Conservation (phyloP, 2,797 vertebrate species). For the Babyrousa celebensis region DNA sequence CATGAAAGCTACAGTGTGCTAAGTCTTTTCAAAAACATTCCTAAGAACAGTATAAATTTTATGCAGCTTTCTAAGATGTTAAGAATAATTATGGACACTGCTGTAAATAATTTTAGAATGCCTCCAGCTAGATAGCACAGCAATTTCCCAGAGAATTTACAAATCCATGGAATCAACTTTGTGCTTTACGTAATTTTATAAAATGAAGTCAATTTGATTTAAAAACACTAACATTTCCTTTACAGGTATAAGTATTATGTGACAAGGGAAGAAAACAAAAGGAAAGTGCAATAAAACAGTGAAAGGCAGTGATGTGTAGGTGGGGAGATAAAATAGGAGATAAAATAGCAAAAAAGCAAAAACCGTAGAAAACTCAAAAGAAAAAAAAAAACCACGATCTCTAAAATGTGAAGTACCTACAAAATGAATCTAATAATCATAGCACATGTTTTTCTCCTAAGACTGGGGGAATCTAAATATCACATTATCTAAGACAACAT, state of each 20-base stretch:
- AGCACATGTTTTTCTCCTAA: neutral
- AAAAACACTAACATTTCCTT: neutral
- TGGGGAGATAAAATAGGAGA: neutral
- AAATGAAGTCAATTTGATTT: neutral
- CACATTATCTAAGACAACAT: neutral
- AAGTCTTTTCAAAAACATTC: conserved; percentile 63
- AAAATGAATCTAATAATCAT: neutral
- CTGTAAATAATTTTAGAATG: neutral
- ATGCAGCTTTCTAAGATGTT: neutral
- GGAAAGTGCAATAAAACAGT: neutral
- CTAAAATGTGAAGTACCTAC: neutral
- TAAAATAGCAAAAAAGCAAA: neutral
- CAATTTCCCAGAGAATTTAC: neutral
- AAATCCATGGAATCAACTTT: neutral
- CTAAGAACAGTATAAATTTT: conserved; percentile 22
- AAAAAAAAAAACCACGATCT: neutral
- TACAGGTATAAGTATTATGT: neutral
- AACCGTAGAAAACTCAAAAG: neutral
- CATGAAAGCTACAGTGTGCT: conserved; percentile 48
- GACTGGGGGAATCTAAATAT: neutral
- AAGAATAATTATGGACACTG: neutral
- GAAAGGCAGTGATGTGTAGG: neutral
- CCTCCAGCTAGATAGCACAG: neutral
- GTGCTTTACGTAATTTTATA: neutral
- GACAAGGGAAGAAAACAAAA: neutral